Conservation (phyloP, 2,888 invertebrate species). For the Drosophila monieri region DNA sequence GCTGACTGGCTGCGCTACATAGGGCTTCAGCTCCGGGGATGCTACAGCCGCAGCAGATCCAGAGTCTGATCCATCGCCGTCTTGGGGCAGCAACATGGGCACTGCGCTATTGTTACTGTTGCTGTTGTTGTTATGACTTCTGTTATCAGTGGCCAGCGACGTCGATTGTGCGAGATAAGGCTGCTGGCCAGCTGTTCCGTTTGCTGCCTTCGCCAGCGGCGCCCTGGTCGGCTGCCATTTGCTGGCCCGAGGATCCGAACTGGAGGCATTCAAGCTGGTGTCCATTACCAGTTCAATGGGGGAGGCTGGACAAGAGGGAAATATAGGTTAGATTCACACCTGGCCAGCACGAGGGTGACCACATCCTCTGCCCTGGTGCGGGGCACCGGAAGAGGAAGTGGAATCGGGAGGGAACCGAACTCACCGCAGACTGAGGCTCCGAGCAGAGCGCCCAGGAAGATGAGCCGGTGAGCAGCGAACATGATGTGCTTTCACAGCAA, state of each 20-base stretch:
- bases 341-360: slow-evolving; percentile 17
- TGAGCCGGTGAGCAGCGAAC: slow-evolving; percentile 34
- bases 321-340: slow-evolving; percentile 63
- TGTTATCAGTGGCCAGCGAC: slow-evolving; percentile 63
- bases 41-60: slow-evolving; percentile 37
- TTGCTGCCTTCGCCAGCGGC: slow-evolving; percentile 34
- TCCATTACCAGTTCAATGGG: slow-evolving; percentile 71
- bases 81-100: slow-evolving; percentile 36
- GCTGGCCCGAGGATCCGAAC: slow-evolving; percentile 9
- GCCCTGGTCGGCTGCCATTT: slow-evolving; percentile 33
- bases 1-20: slow-evolving; percentile 55
- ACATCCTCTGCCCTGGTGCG: neutral
- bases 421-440: slow-evolving; percentile 47
- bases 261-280: slow-evolving; percentile 53
- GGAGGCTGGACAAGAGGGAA: slow-evolving; percentile 53
- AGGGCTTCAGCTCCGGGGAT: slow-evolving; percentile 48
- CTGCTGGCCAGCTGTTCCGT: slow-evolving; percentile 66
- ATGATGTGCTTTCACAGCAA: slow-evolving; percentile 17
- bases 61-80: slow-evolving; percentile 18
- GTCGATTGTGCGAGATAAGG: slow-evolving; percentile 66
- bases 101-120: slow-evolving; percentile 29
- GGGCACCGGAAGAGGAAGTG: neutral
- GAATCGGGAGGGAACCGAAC: slow-evolving; percentile 24
- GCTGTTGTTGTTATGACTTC: slow-evolving; percentile 65
- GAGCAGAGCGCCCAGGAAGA: slow-evolving; percentile 57